These are phyloP conservation scores for Melipona quadrifasciata DNA, from an alignment of 1,140 invertebrate species.

Conservation along the genomic window DNA sequence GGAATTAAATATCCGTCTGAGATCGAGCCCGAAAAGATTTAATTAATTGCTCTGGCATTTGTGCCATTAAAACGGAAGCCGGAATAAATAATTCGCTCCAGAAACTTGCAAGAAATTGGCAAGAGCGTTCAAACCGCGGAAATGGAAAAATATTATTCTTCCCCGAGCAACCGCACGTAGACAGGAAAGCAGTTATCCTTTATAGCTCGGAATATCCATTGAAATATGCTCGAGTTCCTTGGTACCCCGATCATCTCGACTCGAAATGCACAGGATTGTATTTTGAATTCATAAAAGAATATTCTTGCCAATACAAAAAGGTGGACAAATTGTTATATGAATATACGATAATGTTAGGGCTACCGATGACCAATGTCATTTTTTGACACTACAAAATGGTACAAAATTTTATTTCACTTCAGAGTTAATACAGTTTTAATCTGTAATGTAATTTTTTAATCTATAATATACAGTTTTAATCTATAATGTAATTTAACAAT, in stretches of 20 bases:
- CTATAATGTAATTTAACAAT: no score
- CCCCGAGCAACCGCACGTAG: background rate
- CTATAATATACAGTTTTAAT: no score
- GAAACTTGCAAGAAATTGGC: background rate
- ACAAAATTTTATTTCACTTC: no score
- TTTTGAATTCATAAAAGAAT: no score
- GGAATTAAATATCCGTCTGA: background rate
- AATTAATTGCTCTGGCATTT: background rate
- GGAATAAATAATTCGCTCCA: background rate
- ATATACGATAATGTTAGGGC: no score
- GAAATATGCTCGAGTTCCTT: background rate
- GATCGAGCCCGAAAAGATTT: background rate
- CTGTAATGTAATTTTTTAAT: no score
- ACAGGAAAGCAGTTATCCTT: constrained; percentile 27
- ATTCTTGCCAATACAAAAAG: no score
- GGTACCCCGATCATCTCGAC: background rate
- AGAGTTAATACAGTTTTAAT: no score
- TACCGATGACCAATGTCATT: no score
- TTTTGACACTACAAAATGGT: no score
- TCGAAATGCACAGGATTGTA: constrained; percentile 21
- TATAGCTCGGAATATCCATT: background rate
- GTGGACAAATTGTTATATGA: no score
- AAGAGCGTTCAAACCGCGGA: background rate
- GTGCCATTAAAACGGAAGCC: background rate
- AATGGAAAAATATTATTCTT: background rate